Base-by-base conservation (phyloP, 92 coral and sea anemone genomes). In the Hydrozoanthus gracilis region DNA sequence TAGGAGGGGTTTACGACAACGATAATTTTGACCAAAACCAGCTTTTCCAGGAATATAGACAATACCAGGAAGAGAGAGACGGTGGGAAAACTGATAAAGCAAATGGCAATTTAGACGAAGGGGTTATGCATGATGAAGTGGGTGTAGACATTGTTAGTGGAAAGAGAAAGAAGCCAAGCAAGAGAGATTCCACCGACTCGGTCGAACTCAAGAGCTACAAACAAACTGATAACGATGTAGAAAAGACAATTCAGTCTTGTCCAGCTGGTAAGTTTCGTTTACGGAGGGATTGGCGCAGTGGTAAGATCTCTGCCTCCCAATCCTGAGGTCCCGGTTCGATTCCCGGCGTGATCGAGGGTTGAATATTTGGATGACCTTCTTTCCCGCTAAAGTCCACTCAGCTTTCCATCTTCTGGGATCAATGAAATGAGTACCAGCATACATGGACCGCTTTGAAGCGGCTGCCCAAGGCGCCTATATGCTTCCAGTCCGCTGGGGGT, bases 1-100 rank as follows among this genome's bases (percentile, higher is more conserved):
- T 91, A 14, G 89, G 93, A 44, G 92, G 92, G 8, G 51, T 77
- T 3, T 77, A 78, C 7, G 80, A 89, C 7, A 73, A 49, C 20
- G 89, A 86, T 13, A 76, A 73, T 12, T 51, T 86, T 16, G 89
- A 85, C 72, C 58, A 66, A 66, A 50, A 80, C 27, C 73, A 64
- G 51, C 62, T 80, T 35, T 66, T 80, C 15, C 85, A 80, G 2
- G 58, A 51, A 39, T 80, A 80, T 61, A 80, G 66, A 14, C 85
- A 80, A 44, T 80, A 80, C 50, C 85, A 80, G 75, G 27, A 5
- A 7, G 73, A 80, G 74, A 65, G 85, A 80, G 85, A 80, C 13
- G 64, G 85, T 2, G 75, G 11, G 50, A 47, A n/a, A 2, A 4
- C 3, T 12, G 16, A 47, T 49, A 18, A 45, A 3, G 15, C 18